phyloP scores from a whole-genome alignment of 2,113 vertebrate genomes.

The Furnarius figulus region DNA sequence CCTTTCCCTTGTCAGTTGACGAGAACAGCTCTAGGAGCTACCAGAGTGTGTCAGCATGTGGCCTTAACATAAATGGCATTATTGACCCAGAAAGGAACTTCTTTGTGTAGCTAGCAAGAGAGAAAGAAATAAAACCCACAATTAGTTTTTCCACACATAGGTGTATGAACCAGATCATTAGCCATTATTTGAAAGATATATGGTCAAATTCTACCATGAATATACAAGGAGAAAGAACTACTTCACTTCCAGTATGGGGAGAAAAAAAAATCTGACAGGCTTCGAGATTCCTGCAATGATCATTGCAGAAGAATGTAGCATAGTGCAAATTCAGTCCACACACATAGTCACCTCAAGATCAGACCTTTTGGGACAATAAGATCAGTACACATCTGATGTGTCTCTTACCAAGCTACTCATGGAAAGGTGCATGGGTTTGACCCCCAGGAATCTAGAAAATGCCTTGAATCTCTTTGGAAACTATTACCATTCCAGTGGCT shows the following conservation, averaged over 20 bases:
- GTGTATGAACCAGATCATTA: not conserved
- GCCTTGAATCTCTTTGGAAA: not conserved
- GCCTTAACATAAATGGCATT: constrained; percentile 54
- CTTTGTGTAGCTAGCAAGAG: not conserved
- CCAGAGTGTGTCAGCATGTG: constrained; percentile 31
- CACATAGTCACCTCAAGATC: not conserved
- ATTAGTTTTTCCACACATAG: not conserved
- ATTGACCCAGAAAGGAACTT: constrained; percentile 64
- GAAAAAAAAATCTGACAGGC: not conserved
- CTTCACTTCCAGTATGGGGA: not conserved
- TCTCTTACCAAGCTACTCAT: not conserved
- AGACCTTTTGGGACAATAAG: not conserved
- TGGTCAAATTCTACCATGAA: not conserved
- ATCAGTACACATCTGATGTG: not conserved
- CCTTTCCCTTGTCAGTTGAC: constrained; percentile 47
- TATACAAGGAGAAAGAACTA: not conserved
- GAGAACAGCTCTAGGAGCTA: constrained; percentile 29
- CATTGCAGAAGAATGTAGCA: not conserved
- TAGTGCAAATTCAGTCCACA: not conserved
- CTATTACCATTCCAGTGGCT: not conserved
- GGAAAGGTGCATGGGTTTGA: not conserved
- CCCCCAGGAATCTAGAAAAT: not conserved
- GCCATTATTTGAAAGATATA: constrained; percentile 15
- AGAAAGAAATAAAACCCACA: not conserved
- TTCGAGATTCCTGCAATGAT: not conserved